A percentile compares a stretch with the other conserved stretches of the same genome.
Conservation (phyloP, 2,888 invertebrate genomes). For the Ceratothoa steindachneri region DNA sequence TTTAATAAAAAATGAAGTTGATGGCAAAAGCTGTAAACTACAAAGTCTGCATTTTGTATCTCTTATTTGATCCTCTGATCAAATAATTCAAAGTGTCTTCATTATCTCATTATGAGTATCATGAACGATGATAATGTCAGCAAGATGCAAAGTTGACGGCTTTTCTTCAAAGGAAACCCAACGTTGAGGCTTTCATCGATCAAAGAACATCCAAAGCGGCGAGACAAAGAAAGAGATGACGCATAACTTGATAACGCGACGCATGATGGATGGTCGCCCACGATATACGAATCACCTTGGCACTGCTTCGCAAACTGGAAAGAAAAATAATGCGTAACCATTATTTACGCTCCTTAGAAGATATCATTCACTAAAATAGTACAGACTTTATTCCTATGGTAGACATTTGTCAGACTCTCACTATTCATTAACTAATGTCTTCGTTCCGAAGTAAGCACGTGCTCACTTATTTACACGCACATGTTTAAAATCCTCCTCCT, state of each 20-base stretch:
- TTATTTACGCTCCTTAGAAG: background rate
- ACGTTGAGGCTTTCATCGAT: background rate
- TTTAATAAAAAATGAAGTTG: too few relatives aligned
- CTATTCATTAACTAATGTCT: too few relatives aligned
- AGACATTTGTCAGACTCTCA: too few relatives aligned
- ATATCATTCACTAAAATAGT: background rate
- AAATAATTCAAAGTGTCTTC: too few relatives aligned
- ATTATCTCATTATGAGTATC: background rate
- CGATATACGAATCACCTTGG: background rate
- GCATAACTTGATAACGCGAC: constrained; percentile 2
- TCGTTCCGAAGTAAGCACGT: too few relatives aligned
- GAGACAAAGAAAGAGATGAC: constrained; percentile 3
- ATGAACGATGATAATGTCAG: background rate
- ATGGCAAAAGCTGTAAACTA: too few relatives aligned
- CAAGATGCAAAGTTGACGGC: background rate
- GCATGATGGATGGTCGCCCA: background rate
- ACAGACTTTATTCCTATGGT: too few relatives aligned
- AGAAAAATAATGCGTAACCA: background rate
- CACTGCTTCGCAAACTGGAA: background rate
- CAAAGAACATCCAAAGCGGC: background rate
- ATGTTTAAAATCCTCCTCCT: too few relatives aligned
- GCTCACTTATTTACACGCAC: too few relatives aligned
- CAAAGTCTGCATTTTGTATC: too few relatives aligned
- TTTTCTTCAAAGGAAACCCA: background rate
- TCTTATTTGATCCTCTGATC: too few relatives aligned